Percentiles rank a stretch among this genome's conserved stretches.
These are phyloP conservation scores for Zaprionus taronus DNA, from an alignment of 1,140 invertebrate species.

Conservation along the genomic window DNA sequence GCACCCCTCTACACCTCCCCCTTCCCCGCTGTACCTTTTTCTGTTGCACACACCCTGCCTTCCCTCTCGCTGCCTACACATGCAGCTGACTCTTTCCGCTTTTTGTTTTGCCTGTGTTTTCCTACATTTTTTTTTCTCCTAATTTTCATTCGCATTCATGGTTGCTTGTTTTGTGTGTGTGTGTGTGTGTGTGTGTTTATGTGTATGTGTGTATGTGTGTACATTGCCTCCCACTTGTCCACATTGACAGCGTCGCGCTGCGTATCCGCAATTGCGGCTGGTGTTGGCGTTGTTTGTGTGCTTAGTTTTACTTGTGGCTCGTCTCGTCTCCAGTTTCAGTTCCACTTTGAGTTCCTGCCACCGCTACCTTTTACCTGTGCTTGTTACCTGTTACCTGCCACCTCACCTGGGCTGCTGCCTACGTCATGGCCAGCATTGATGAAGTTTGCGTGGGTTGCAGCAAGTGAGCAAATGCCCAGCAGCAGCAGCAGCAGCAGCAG, in stretches of 20 bases:
- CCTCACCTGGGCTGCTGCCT: background rate
- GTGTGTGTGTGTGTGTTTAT: background rate
- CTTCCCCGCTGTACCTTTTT: background rate
- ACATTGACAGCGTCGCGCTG: background rate
- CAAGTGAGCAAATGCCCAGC: constrained; percentile 1
- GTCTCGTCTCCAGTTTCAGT: background rate
- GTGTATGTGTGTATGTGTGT: background rate
- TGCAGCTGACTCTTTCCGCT: constrained; percentile 1
- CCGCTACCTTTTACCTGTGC: background rate
- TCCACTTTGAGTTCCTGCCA: background rate
- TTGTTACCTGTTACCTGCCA: background rate
- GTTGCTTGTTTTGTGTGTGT: background rate
- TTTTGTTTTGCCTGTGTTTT: background rate
- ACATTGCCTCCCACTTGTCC: background rate
- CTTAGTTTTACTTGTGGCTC: background rate
- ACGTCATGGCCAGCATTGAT: constrained; percentile 21
- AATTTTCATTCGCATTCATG: constrained; percentile 8
- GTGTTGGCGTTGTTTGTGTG: background rate
- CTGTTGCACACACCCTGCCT: no score
- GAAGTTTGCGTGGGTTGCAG: constrained; percentile 1
- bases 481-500: background rate
- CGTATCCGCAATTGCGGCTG: constrained; percentile 2
- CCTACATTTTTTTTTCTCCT: constrained; percentile 5
- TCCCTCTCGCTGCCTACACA: background rate
- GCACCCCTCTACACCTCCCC: background rate